Base-by-base conservation (phyloP, 2,797 vertebrate species). In the Enteromius viviparus region DNA sequence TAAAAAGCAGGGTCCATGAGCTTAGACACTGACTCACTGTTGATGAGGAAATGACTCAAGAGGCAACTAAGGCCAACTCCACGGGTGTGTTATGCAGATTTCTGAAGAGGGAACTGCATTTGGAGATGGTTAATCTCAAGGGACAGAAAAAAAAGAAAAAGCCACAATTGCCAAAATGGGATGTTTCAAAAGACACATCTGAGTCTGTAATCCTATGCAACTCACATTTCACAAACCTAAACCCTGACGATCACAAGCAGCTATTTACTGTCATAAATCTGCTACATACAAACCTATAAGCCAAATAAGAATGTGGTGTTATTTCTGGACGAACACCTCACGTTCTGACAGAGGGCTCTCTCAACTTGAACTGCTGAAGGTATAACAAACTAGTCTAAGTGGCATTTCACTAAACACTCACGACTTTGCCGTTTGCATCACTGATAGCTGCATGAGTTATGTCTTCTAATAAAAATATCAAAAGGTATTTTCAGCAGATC, bases 41-140 rank as follows among this genome's bases (percentile, higher is more conserved):
- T 69, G 66, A 86, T 80, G 77, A 83, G 74, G 83, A 85, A 83
- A 82, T 86, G 85, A 85, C 74, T 88, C 84, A 66, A 86, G 45
- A 72, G 77, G 62, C 64, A 60, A 17, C 71, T 4, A 3, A 80
- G 79, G 37, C 72, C 69, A 79, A 77, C 71, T 53, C 51, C 45
- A 70, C 55, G 77, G 72, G 69, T 83, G 74, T 83, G 88, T 78
- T 86, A 64, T 86, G 80, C 83, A 84, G 79, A 85, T 84, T 88
- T 74, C 55, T 65, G 62, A 72, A 64, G 74, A 42, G 47, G 7
- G n/a, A 80, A 76, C 64, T 85, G 45, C 49, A 82, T 84, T 68
- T 45, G 60, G 69, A 79, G 66, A 80, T 71, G 65, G 49, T 45
- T 23, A 77, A 83, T 78, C 51, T 77, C 82, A 62, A 70, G 69